Evolutionary conservation across 2,113 vertebrate species (phyloP).

Genomic region (Spilogale gracilis): DNA sequence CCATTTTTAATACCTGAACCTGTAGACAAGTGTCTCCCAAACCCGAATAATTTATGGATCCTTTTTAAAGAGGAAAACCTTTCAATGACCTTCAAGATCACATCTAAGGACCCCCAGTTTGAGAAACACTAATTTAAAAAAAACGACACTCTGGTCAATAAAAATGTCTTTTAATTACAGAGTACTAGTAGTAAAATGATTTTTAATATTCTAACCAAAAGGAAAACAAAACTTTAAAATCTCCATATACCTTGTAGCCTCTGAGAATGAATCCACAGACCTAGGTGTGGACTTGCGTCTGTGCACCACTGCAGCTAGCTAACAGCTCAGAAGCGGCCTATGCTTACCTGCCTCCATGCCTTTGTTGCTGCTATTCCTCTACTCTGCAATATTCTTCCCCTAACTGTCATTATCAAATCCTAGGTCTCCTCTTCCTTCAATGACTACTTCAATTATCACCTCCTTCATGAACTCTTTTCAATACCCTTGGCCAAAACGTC

Average conservation of each 20-base stretch:
- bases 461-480: not conserved
- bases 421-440: not conserved
- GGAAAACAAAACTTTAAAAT: conserved; percentile 41
- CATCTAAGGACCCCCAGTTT: not conserved
- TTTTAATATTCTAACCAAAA: not conserved
- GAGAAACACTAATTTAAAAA: conserved; percentile 48
- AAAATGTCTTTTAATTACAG: conserved; percentile 6
- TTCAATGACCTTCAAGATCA: conserved; percentile 11
- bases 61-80: not conserved
- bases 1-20: not conserved
- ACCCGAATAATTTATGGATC: not conserved
- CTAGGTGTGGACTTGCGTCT: not conserved
- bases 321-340: not conserved
- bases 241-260: not conserved
- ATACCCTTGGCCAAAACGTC: not conserved
- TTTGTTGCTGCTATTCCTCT: not conserved
- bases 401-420: not conserved
- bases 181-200: conserved; percentile 33
- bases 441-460: not conserved
- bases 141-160: not conserved
- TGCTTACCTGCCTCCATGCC: not conserved
- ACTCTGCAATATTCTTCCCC: not conserved
- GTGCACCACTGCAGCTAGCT: not conserved
- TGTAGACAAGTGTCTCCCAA: not conserved
- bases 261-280: not conserved